These are phyloP conservation scores for Cantharis rustica DNA, from an alignment of 2,888 invertebrate species.

Conservation along the genomic window DNA sequence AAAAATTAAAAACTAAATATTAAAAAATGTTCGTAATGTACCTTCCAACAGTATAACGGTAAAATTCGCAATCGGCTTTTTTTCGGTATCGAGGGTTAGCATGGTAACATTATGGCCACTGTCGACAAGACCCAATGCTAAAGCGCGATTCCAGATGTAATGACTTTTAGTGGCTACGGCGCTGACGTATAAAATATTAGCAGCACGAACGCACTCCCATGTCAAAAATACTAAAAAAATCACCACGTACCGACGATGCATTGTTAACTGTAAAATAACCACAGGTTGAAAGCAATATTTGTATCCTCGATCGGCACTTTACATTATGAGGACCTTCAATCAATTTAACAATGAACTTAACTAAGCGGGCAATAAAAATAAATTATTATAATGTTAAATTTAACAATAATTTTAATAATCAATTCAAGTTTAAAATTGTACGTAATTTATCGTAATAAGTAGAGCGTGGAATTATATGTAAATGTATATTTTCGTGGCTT, in stretches of 20 bases:
- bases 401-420: too few species aligned
- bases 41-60: background rate
- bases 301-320: background rate
- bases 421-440: too few species aligned
- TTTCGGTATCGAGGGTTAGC: background rate
- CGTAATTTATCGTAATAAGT: too few species aligned
- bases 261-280: background rate
- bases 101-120: background rate
- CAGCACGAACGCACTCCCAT: background rate
- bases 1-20: too few species aligned
- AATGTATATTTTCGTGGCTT: too few species aligned
- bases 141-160: background rate
- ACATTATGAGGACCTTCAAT: background rate
- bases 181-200: background rate
- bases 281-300: background rate
- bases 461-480: too few species aligned
- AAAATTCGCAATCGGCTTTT: background rate
- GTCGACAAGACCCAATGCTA: background rate
- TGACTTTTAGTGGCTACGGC: background rate
- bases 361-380: background rate
- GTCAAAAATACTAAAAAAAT: background rate
- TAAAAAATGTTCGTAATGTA: too few species aligned
- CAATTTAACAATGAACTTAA: background rate
- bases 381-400: background rate
- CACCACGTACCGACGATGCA: background rate